Conservation (phyloP, 2,888 invertebrate species). For the Rhingia rostrata region DNA sequence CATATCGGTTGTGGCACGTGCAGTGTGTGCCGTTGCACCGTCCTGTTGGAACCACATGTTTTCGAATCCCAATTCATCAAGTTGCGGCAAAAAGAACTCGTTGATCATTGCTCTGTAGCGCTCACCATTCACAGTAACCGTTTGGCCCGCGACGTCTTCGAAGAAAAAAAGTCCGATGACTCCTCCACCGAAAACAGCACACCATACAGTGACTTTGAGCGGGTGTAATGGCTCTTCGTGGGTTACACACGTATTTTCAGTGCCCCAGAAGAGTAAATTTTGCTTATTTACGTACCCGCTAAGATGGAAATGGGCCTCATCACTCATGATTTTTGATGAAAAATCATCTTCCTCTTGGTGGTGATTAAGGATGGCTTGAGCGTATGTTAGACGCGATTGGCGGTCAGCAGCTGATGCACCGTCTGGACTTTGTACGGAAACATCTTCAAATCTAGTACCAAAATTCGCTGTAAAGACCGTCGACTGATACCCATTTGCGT, state of each 20-base stretch:
- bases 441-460: constrained; percentile 4
- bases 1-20: no score
- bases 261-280: background rate
- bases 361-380: constrained; percentile 2
- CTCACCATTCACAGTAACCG: constrained; percentile 3
- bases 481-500: constrained; percentile 1
- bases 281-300: constrained; percentile 1
- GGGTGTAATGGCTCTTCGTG: background rate
- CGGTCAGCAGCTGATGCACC: constrained; percentile 6
- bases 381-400: constrained; percentile 5
- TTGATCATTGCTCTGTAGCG: constrained; percentile 8
- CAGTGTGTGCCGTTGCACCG: no score
- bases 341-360: constrained; percentile 5
- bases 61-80: constrained; percentile 8
- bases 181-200: no score
- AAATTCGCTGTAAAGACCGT: constrained; percentile 8
- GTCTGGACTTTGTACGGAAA: constrained; percentile 1
- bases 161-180: background rate
- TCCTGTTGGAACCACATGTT: constrained; percentile 8
- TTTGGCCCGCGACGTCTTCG: constrained; percentile 3
- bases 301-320: constrained; percentile 7
- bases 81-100: constrained; percentile 1
- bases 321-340: constrained; percentile 8
- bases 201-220: no score
- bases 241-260: background rate